Evolutionary conservation across 2,888 invertebrate species (phyloP).

Genomic region (Galerucella nymphaeae): DNA sequence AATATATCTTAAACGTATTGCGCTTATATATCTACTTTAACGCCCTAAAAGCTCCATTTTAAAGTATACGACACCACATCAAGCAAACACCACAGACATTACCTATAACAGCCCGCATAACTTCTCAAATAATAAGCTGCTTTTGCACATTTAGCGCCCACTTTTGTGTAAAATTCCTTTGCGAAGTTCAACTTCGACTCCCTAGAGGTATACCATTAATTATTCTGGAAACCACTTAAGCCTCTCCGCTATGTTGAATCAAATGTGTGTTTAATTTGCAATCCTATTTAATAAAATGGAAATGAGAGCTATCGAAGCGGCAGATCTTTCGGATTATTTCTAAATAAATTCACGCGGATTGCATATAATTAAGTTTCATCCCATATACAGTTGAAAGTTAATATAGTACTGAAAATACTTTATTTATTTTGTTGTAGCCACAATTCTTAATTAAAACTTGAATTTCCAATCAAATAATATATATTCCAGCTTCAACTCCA

Average conservation of each 20-base stretch:
- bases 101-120: constrained; percentile 31
- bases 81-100: constrained; percentile 27
- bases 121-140: constrained; percentile 32
- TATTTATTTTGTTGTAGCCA: not conserved
- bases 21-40: not conserved
- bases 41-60: not conserved
- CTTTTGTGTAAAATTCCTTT: constrained; percentile 30
- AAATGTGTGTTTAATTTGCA: constrained; percentile 36
- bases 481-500: too few species aligned
- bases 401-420: not conserved
- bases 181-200: constrained; percentile 22
- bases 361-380: constrained; percentile 13
- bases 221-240: constrained; percentile 37
- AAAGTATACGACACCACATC: constrained; percentile 25
- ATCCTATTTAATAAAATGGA: constrained; percentile 39
- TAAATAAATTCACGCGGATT: constrained; percentile 12
- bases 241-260: constrained; percentile 33
- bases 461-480: too few species aligned
- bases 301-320: constrained; percentile 33
- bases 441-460: too few species aligned
- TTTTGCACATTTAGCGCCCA: constrained; percentile 29
- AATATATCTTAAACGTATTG: not conserved
- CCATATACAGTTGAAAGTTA: not conserved
- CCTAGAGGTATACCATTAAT: constrained; percentile 34
- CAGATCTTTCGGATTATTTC: constrained; percentile 30